Percentiles rank a stretch among this genome's conserved stretches.
Conservation (phyloP, 2,888 invertebrate genomes). For the Apotomis turbidana region DNA sequence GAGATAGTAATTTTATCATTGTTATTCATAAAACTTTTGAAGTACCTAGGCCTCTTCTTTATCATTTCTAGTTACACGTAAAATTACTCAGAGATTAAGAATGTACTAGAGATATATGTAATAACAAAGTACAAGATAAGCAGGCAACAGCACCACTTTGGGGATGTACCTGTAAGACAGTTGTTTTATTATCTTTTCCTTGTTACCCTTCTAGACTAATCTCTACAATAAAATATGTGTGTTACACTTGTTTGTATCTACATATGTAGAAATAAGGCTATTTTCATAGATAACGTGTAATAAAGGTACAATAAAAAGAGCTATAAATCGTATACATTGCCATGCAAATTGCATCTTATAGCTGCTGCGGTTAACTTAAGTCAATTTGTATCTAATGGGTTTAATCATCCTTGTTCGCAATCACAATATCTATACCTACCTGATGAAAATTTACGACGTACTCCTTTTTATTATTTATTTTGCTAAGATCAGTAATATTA, state of each 20-base stretch:
- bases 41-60: background rate
- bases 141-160: background rate
- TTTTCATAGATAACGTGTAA: conserved; percentile 13
- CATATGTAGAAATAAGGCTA: background rate
- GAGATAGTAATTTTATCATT: background rate
- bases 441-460: background rate
- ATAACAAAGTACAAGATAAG: conserved; percentile 19
- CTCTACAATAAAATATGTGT: conserved; percentile 12
- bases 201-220: conserved; percentile 19
- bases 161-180: conserved; percentile 19
- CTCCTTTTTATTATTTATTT: background rate
- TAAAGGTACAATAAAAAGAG: conserved; percentile 14
- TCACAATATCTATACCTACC: background rate
- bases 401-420: conserved; percentile 5
- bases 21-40: background rate
- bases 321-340: background rate
- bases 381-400: conserved; percentile 9
- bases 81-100: background rate
- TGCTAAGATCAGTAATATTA: too few species aligned
- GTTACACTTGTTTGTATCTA: background rate
- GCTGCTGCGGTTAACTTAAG: background rate
- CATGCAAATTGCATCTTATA: conserved; percentile 2
- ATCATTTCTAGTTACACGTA: background rate
- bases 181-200: conserved; percentile 13
- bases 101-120: conserved; percentile 2